phyloP scores from a whole-genome alignment of 1,140 invertebrate species.

The Zaprionus davidi region DNA sequence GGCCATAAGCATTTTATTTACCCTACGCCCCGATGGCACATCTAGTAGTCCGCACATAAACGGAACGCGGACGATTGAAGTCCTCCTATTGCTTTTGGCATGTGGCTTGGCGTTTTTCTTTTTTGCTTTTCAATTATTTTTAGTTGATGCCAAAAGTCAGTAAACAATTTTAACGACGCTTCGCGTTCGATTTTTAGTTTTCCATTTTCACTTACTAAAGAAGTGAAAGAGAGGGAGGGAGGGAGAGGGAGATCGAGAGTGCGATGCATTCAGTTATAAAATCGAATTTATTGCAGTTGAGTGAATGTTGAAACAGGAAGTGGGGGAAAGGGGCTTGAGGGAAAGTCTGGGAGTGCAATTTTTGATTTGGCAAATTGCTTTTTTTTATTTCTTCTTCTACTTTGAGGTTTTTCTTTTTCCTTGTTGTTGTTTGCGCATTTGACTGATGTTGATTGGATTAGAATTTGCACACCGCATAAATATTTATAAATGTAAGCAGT shows the following conservation, averaged over 20 bases:
- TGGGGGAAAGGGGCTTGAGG: neutral
- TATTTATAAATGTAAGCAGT: slow-evolving; percentile 47
- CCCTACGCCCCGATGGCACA: neutral
- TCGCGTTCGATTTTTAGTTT: slow-evolving; percentile 49
- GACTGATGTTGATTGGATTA: slow-evolving; percentile 52
- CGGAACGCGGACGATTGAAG: slow-evolving; percentile 17
- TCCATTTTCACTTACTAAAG: slow-evolving; percentile 45
- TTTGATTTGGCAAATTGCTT: slow-evolving; percentile 74
- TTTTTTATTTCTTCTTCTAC: slow-evolving; percentile 16
- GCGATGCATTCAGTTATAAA: slow-evolving; percentile 64
- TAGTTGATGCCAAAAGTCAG: slow-evolving; percentile 52
- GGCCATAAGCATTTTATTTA: slow-evolving; percentile 23
- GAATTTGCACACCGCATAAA: slow-evolving; percentile 41
- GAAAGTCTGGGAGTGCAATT: slow-evolving; percentile 54
- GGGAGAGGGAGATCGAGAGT: neutral
- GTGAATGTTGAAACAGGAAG: slow-evolving; percentile 12
- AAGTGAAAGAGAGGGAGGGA: neutral
- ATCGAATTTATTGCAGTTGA: slow-evolving; percentile 73
- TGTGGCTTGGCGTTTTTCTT: slow-evolving; percentile 30
- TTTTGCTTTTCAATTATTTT: slow-evolving; percentile 58
- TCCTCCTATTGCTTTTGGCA: slow-evolving; percentile 61
- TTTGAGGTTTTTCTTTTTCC: slow-evolving; percentile 9
- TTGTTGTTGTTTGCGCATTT: slow-evolving; percentile 43
- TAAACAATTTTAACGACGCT: slow-evolving; percentile 63
- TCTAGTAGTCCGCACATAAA: slow-evolving; percentile 40